phyloP scores from a whole-genome alignment of 2,113 vertebrate genomes.

The Ctenomys sociabilis region DNA sequence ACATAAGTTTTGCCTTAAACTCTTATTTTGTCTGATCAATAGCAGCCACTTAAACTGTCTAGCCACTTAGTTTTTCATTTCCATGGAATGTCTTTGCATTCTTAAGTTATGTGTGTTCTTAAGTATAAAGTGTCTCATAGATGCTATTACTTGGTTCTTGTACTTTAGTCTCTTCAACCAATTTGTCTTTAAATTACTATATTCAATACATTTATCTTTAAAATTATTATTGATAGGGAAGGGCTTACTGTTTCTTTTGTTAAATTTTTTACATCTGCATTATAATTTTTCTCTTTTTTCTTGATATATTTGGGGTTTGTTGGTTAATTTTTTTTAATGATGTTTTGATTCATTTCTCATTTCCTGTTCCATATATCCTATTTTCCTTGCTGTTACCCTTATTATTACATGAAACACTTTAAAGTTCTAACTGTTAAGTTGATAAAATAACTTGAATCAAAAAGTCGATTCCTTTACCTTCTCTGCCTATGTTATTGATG shows the following conservation, averaged over 20 bases:
- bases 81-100: background rate
- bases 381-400: background rate
- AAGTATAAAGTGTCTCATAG: background rate
- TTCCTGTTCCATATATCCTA: background rate
- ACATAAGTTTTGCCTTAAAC: background rate
- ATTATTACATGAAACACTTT: background rate
- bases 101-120: background rate
- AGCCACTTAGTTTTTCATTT: background rate
- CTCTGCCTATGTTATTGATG: background rate
- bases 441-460: background rate
- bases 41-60: background rate
- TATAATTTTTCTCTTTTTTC: background rate
- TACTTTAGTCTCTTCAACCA: background rate
- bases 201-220: background rate
- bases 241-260: background rate
- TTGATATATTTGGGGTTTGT: background rate
- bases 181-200: background rate
- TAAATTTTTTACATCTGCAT: background rate
- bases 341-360: background rate
- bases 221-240: background rate
- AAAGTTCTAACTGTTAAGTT: background rate
- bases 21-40: background rate
- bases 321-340: background rate
- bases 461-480: background rate
- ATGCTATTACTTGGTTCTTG: background rate